Base-by-base conservation (phyloP, 2,888 invertebrate genomes). In the Drosophila suboccidentalis region DNA sequence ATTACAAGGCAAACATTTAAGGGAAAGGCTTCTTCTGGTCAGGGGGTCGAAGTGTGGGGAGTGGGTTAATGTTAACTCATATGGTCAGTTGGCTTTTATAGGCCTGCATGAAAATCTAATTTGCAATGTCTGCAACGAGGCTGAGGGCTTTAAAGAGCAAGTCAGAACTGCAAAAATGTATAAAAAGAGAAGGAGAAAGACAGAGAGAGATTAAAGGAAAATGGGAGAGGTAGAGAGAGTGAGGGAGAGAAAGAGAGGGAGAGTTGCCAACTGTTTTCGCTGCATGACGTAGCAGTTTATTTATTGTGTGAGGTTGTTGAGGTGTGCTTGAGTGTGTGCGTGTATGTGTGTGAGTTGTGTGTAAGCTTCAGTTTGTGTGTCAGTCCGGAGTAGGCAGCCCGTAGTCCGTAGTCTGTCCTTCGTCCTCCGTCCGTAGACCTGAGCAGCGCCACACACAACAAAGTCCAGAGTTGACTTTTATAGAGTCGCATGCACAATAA, bases 401-500 rank as follows among this genome's bases (percentile, higher is more conserved):
- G 61, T 13, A 50, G 46, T 29, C 10, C 34, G 17, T 17, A 34
- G 49, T 50, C 60, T 49, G 34, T 10, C 41, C 17, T 5, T 6
- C 13, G 44, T 44, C 22, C 6, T 44, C 22, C 41, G 60, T 57
- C 61, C 71, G 53, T 51, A 57, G 62, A 69, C 59, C 68, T 55
- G 54, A 72, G 61, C 77, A 53, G 70, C 75, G 69, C 71, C 82
- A 78, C 68, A 81, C 84, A 89, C 82, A 82, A 90, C 80, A 87
- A 87, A 84, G 84, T 84, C 84, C 84, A 87, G 89, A 91, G 91
- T 91, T 91, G 91, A 91, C 91, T 91, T 91, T 91, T 91, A 91
- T 91, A 89, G 91, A 91, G 91, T 91, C 91, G 89, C 91, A 91
- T 90, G 91, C 91, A 90, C 87, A 91, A 91, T 91, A 89, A 90